Percentiles rank a stretch among this genome's conserved stretches.
Conservation (phyloP, 1,140 invertebrate genomes). For the Mactra quadrangularis region DNA sequence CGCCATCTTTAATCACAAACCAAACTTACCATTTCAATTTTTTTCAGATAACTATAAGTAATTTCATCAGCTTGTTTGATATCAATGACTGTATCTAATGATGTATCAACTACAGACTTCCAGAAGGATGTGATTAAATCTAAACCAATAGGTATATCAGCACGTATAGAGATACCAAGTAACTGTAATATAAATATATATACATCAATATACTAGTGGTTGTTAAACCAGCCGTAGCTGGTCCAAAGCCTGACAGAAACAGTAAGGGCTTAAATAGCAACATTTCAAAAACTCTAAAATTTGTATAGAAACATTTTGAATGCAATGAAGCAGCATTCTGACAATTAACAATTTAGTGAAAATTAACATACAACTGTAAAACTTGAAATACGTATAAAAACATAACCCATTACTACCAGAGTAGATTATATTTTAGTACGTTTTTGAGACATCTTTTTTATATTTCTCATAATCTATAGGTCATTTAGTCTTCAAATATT, state of each 20-base stretch:
- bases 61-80: constrained; percentile 81
- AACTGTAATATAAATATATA: constrained; percentile 74
- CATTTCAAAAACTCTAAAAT: background rate
- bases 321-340: background rate
- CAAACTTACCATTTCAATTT: constrained; percentile 81
- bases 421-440: too few species aligned
- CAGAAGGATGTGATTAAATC: constrained; percentile 81
- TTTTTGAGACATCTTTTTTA: too few species aligned
- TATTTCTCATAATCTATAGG: too few species aligned
- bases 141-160: constrained; percentile 83
- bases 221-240: too few species aligned
- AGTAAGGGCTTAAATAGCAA: background rate
- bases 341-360: too few species aligned
- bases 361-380: too few species aligned
- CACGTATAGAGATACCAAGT: constrained; percentile 82
- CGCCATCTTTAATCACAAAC: background rate
- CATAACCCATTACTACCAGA: too few species aligned
- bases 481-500: too few species aligned
- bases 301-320: too few species aligned
- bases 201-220: too few species aligned
- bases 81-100: constrained; percentile 78
- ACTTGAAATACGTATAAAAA: too few species aligned
- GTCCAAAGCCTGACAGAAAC: too few species aligned
- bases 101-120: constrained; percentile 78
- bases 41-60: constrained; percentile 83